phyloP scores from a whole-genome alignment of 2,797 vertebrate genomes.

The Aplochiton taeniatus region DNA sequence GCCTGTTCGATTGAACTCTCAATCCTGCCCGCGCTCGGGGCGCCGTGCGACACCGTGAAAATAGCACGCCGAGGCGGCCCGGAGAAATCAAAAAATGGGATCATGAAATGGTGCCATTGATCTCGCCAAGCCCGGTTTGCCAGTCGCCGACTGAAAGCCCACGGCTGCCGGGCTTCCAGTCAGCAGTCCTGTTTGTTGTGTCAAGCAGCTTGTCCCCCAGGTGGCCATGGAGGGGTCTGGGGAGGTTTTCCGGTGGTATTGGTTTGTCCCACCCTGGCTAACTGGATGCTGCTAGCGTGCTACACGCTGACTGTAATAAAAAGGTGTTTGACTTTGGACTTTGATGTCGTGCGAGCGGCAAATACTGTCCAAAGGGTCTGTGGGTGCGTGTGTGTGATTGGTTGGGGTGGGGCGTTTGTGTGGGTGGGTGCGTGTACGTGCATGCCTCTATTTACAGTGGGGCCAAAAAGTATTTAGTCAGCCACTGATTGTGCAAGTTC shows the following conservation, averaged over 20 bases:
- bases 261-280: neutral
- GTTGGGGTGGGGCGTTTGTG: too few relatives aligned
- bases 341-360: neutral
- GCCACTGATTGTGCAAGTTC: too few relatives aligned
- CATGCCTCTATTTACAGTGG: too few relatives aligned
- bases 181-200: slow-evolving; percentile 30
- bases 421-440: too few relatives aligned
- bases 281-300: neutral
- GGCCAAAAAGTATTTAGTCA: too few relatives aligned
- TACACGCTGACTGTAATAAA: neutral
- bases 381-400: too few relatives aligned
- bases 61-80: neutral
- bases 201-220: slow-evolving; percentile 19
- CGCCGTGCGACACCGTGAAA: slow-evolving; percentile 8
- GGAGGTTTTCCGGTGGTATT: slow-evolving; percentile 9
- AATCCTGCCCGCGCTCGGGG: slow-evolving; percentile 32
- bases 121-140: slow-evolving; percentile 4
- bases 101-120: neutral
- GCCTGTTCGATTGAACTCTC: slow-evolving; percentile 28
- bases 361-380: too few relatives aligned
- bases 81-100: neutral
- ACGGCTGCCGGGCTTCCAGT: neutral
- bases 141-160: neutral
- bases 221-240: slow-evolving; percentile 11
- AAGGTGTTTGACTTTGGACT: neutral